Conservation (phyloP, 2,113 vertebrate species). For the Muntiacus muntjak region DNA sequence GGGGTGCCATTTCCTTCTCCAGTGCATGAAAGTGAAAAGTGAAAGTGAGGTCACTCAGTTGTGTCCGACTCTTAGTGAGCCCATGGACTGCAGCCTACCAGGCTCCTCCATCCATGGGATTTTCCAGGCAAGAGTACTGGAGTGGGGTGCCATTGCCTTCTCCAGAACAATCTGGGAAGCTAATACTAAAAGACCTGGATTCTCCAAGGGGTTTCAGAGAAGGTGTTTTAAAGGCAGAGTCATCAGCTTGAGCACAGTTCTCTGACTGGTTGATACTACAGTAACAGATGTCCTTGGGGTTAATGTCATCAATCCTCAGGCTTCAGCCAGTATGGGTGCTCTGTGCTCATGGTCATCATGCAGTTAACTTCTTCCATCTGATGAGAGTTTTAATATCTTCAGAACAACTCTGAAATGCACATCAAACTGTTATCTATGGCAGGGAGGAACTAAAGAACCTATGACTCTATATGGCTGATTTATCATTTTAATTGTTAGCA, state of each 20-base stretch:
- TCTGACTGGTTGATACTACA: background rate
- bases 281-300: background rate
- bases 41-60: no score
- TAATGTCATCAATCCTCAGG: background rate
- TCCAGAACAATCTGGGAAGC: background rate
- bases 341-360: background rate
- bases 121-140: background rate
- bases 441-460: background rate
- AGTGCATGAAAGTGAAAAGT: no score
- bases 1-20: no score
- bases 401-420: background rate
- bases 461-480: background rate
- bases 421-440: background rate
- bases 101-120: no score
- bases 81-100: no score
- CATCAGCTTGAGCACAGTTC: background rate
- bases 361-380: background rate
- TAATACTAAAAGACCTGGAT: background rate
- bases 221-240: background rate
- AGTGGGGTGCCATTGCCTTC: no score
- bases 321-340: background rate
- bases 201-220: background rate
- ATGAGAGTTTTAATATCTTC: background rate
- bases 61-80: no score
- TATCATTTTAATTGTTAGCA: background rate